These are phyloP conservation scores for Rhynchomys soricoides DNA, from an alignment of 2,113 vertebrate genomes.

Conservation along the genomic window DNA sequence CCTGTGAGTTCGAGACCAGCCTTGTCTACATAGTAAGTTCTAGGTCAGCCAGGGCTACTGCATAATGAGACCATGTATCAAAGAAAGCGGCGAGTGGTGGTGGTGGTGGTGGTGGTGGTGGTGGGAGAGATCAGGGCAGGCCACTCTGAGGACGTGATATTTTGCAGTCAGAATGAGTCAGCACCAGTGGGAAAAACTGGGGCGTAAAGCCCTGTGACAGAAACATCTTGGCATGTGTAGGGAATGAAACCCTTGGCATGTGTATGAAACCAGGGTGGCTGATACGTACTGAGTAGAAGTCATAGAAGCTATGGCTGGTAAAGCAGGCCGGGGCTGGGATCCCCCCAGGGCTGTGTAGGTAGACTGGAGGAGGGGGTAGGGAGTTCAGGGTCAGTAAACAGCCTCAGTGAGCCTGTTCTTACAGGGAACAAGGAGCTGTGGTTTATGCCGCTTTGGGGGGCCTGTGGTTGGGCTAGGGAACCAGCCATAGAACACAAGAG, in stretches of 20 bases:
- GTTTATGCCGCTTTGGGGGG: neutral
- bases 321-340: neutral
- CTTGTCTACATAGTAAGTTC: neutral
- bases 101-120: no score
- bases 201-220: neutral
- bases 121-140: neutral
- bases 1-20: neutral
- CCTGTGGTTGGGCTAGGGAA: no score
- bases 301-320: no score
- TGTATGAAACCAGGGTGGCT: neutral
- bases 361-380: no score
- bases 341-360: no score
- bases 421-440: neutral
- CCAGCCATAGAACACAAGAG: neutral
- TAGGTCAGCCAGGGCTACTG: neutral
- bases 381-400: neutral
- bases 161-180: neutral
- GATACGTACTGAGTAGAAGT: accelerated
- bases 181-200: neutral
- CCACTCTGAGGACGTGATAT: neutral
- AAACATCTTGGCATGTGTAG: neutral
- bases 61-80: neutral
- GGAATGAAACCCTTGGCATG: neutral
- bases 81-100: neutral
- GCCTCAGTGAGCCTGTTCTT: neutral